Evolutionary conservation across 1,140 invertebrate genomes (phyloP), one percentile per base, ranked within the genome.

Genomic region (Zaprionus taronus): DNA sequence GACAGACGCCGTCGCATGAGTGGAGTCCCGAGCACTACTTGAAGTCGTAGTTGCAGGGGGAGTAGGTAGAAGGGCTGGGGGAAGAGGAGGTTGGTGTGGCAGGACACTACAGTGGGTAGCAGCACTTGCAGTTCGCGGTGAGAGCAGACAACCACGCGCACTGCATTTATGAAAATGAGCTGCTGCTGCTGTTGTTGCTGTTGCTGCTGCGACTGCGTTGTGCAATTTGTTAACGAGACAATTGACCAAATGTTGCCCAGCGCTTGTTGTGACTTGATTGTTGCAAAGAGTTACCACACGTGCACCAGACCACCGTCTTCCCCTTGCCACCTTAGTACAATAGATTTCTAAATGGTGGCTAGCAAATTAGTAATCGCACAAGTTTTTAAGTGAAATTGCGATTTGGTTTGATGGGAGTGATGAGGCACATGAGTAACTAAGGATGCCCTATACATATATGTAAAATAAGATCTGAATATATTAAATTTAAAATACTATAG

Each of bases 161-260:
- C 76, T 90, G 81, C 79, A 87, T 87, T 87, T 87, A 87, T 87
- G 85, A 87, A 87, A 87, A 87, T 87, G 81, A 89, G 84, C 81
- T 90, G 72, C 69, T 47, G 65, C 74, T 47, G n/a, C n/a, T n/a
- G 15, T 6, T 28, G 58, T 41, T 66, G 5, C 5, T n/a, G 20
- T 17, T 28, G 26, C 28, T 31, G 28, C n/a, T 17, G 41, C 41
- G 41, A 24, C 47, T 51, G 64, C 60, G 68, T 51, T 69, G 72
- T 67, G 74, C 84, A 87, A 87, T 87, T 87, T 87, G 84, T 89
- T 89, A 87, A 81, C 84, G 67, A 89, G 78, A 89, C 84, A 87
- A 87, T 87, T 87, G 84, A 81, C 84, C 84, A 89, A 87, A 81
- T 84, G 78, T 56, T 60, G 38, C 70, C 17, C 63, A 67, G 71